Conservation (phyloP, 2,113 vertebrate genomes). For the Regulus satrapa region DNA sequence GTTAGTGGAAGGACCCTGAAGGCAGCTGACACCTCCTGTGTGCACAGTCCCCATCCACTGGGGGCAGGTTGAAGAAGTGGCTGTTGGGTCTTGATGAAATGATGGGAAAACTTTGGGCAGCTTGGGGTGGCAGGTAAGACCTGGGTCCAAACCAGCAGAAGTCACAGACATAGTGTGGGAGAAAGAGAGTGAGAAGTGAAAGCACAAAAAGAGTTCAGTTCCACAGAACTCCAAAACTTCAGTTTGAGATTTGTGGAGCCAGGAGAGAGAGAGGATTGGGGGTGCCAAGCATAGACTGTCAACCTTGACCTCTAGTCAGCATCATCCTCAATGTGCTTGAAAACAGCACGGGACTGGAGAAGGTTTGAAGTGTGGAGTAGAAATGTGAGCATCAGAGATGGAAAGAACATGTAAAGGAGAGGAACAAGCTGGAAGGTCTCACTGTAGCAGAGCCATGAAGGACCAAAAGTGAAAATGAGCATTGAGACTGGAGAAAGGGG, state of each 20-base stretch:
- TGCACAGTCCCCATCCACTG: not conserved
- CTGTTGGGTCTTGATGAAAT: not conserved
- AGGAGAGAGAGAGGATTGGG: not conserved
- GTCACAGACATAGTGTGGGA: not conserved
- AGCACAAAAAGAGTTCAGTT: not conserved
- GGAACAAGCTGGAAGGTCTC: not conserved
- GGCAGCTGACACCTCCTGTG: not conserved
- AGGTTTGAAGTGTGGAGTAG: not conserved
- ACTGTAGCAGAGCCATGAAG: not conserved
- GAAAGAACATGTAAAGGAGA: not conserved
- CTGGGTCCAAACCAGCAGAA: not conserved
- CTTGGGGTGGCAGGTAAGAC: not conserved
- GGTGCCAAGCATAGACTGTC: not conserved
- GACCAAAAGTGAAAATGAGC: not conserved
- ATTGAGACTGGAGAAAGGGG: not conserved
- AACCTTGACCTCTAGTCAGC: not conserved
- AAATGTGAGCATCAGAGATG: not conserved
- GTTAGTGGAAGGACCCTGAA: not conserved
- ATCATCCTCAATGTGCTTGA: not conserved
- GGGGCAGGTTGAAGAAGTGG: not conserved
- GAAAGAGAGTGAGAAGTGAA: not conserved
- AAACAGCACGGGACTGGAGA: not conserved
- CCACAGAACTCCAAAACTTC: not conserved
- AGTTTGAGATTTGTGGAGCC: not conserved
- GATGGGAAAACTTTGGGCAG: not conserved